Evolutionary conservation across 2,113 vertebrate genomes (phyloP), one percentile per base, ranked within the genome.

Genomic region (Caranx melampygus): DNA sequence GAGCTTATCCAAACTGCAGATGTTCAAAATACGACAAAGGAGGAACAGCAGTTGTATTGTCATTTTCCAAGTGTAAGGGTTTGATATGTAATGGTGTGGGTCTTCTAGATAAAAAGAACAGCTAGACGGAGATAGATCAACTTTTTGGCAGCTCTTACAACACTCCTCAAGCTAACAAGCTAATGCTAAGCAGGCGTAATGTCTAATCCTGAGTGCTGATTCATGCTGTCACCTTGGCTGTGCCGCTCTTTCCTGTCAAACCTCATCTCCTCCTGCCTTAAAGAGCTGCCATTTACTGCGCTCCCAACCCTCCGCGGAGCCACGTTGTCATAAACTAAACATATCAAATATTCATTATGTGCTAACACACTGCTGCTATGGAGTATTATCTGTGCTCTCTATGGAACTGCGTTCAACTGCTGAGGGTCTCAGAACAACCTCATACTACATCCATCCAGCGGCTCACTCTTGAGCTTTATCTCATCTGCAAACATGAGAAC

Each of bases 311-410:
- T 8, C 20, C 52, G 5, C 49, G 6, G 49, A 47, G 74, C 44
- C 26, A 20, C 4, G 60, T 42, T 84, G 81, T 82, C 67, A 70
- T 81, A 65, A 82, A 66, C 87, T 81, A 75, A 91, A 88, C 74
- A 85, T 52, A 87, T 89, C 55, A 85, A 89, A 89, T 87, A 88
- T 87, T 88, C 84, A 89, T 33, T 57, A 16, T 40, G 70, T 35
- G 42, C 65, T 16, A 35, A 61, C 65, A 65, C 45, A 63, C 62
- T 57, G 40, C 60, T 57, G 20, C 71, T 65, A 16, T 59, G 31
- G 34, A 69, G 33, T 16, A 45, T 72, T 75, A 66, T 69, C 81
- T 67, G 69, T 75, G 10, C 42, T 61, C 42, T 61, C 65, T 35
- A 18, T 49, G 52, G 49, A 26, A 61, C 31, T 18, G 20, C 4